A percentile compares a stretch with the other conserved stretches of the same genome.
Evolutionary conservation across 1,140 invertebrate species (phyloP).

Genomic region (Drosophila simulans): DNA sequence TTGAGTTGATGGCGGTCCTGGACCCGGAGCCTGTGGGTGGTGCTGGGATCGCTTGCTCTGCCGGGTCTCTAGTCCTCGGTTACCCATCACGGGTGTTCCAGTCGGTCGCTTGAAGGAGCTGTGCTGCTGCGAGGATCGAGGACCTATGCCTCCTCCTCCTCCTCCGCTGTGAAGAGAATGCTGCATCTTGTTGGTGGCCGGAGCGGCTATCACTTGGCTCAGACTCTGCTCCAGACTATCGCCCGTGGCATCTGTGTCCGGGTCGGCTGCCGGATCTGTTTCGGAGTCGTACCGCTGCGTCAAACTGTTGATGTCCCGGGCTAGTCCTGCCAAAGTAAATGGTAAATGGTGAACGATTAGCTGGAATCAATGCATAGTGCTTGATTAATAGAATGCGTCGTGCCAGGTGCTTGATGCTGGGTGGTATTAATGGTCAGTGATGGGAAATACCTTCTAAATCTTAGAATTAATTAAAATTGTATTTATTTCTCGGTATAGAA

Average conservation of each 20-base stretch:
- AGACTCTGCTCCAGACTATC: conserved; percentile 75
- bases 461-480: background rate
- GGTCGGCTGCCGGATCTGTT: conserved; percentile 87
- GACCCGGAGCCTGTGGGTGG: conserved; percentile 61
- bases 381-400: conserved; percentile 40
- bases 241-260: conserved; percentile 87
- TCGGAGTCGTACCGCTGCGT: conserved; percentile 86
- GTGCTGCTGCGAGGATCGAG: conserved; percentile 72
- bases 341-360: conserved; percentile 3
- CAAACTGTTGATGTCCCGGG: conserved; percentile 78
- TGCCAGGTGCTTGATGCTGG: conserved; percentile 54
- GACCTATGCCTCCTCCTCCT: conserved; percentile 59
- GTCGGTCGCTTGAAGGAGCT: conserved; percentile 86
- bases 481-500: background rate
- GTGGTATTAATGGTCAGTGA: conserved; percentile 16
- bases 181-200: conserved; percentile 69
- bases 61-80: conserved; percentile 85
- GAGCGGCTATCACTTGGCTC: conserved; percentile 22
- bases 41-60: conserved; percentile 87
- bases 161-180: conserved; percentile 76
- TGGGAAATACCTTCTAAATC: background rate
- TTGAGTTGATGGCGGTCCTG: conserved; percentile 47
- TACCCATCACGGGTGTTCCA: conserved; percentile 86
- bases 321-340: conserved; percentile 55
- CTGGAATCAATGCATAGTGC: too few species aligned